Conservation (phyloP, 2,888 invertebrate species). For the Ornithoptera priamus region DNA sequence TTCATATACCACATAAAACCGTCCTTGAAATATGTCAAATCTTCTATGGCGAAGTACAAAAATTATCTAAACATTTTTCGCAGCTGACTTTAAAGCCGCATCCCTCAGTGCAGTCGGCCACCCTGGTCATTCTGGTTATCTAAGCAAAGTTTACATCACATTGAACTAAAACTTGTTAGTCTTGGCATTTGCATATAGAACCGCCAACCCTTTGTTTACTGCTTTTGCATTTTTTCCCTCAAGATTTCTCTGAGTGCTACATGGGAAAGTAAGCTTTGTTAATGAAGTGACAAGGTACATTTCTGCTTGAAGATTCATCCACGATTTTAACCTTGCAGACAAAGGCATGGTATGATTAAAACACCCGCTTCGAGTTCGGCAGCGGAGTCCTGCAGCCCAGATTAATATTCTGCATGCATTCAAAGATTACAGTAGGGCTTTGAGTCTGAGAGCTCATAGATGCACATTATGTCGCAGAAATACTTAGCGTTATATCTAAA, state of each 20-base stretch:
- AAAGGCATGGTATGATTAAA: slow-evolving; percentile 29
- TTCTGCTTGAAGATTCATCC: slow-evolving; percentile 3
- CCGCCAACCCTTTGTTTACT: slow-evolving; percentile 17
- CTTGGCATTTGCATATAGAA: slow-evolving; percentile 25
- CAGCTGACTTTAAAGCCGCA: not conserved
- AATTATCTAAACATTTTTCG: not conserved
- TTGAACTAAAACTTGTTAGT: slow-evolving; percentile 19
- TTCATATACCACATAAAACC: not conserved
- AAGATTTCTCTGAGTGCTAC: slow-evolving; percentile 3
- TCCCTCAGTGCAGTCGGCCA: not conserved
- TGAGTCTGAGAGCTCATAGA: slow-evolving; percentile 26
- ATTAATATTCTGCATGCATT: slow-evolving; percentile 31
- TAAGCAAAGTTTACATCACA: slow-evolving; percentile 5
- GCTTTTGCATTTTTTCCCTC: slow-evolving; percentile 26
- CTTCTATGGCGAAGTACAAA: not conserved
- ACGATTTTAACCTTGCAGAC: slow-evolving; percentile 25
- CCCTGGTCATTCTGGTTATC: slow-evolving; percentile 2
- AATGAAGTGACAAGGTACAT: not conserved
- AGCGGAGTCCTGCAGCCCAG: slow-evolving; percentile 29
- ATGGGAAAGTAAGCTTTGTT: not conserved
- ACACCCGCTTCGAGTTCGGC: slow-evolving; percentile 26
- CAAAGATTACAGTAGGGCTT: slow-evolving; percentile 26
- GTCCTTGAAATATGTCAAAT: not conserved
- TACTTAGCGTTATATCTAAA: not conserved
- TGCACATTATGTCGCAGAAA: slow-evolving; percentile 10